Evolutionary conservation across 2,113 vertebrate species (phyloP).

Genomic region (Cisticola juncidis): DNA sequence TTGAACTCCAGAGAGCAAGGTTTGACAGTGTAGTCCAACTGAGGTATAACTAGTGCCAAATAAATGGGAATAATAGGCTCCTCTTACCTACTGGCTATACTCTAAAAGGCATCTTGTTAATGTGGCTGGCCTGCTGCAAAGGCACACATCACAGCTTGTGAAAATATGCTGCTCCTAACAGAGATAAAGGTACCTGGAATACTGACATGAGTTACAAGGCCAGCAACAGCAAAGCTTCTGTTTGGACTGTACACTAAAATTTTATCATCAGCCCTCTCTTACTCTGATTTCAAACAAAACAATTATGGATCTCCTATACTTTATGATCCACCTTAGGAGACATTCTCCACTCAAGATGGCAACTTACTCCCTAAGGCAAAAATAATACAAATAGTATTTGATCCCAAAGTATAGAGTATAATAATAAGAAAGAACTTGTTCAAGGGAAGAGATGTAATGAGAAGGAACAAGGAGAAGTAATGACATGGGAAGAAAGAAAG

Average conservation of each 20-base stretch:
- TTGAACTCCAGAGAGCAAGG: background rate
- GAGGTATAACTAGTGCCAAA: background rate
- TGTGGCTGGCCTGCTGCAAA: background rate
- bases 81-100: background rate
- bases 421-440: background rate
- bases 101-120: background rate
- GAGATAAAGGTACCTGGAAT: background rate
- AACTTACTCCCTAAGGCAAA: background rate
- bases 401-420: background rate
- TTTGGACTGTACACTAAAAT: background rate
- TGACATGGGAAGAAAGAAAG: background rate
- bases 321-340: background rate
- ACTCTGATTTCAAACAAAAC: background rate
- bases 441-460: background rate
- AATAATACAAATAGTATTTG: background rate
- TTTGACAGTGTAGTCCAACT: background rate
- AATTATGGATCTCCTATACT: background rate
- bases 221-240: background rate
- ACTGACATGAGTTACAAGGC: background rate
- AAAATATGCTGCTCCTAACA: background rate
- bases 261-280: background rate
- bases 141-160: background rate
- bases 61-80: background rate
- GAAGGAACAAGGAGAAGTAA: background rate
- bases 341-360: background rate